Evolutionary conservation across 1,140 invertebrate species (phyloP), one percentile per base, ranked within the genome.

Genomic region (Ostrea edulis): DNA sequence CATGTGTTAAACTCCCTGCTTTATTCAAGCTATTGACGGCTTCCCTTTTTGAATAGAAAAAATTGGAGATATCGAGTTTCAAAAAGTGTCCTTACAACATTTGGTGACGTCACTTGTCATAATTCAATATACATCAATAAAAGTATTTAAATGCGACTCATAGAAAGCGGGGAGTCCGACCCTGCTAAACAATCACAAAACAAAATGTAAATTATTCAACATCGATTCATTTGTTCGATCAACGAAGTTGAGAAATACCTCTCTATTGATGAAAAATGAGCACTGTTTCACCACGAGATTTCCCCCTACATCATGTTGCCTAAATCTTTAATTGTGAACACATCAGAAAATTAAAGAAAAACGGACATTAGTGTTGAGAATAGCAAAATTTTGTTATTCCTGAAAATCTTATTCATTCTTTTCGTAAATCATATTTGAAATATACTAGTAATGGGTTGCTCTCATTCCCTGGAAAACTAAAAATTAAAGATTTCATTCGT

Each of bases 31-130:
- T 83, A 83, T 83, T 83, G 82, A 83, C 52, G 82, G 53, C 44
- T 53, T 83, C 44, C 22, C 82, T 83, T 83, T 83, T 44, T 83
- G 35, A 52, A 83, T 54, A 83, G 82, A 22, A 83, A 83, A 83
- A 54, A 53, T 83, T 83, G 68, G 68, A 77, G 68, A 83, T 83
- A 52, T 83, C 82, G 53, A 83, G 53, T 83, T 83, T 83, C 82
- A 83, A 83, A 83, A 83, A 53, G 14, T 54, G 51, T 83, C 68
- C 22, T 52, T 83, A 83, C 53, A 53, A 52, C 82, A 53, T 53
- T 83, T 52, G 53, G 82, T 83, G 82, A 83, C 82, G 82, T 83
- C 82, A 83, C 82, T 77, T 77, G 82, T 83, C 82, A 83, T 83
- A 54, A 83, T 52, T 83, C 68, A 77, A 77, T 77, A 77, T 83